Evolutionary conservation across 1,140 invertebrate species (phyloP).

Genomic region (Drosophila carrolli): DNA sequence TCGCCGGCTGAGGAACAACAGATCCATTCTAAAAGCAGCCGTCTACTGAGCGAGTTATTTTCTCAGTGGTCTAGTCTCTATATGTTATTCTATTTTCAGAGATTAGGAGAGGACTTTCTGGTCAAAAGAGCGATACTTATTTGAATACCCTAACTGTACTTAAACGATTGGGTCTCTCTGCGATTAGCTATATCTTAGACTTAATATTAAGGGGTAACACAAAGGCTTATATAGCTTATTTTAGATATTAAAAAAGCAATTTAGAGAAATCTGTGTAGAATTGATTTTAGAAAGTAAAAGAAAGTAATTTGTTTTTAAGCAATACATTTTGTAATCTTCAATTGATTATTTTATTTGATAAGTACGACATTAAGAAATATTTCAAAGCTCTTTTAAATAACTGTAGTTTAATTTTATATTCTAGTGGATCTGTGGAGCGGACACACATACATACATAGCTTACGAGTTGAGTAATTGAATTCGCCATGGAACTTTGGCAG

Average conservation of each 20-base stretch:
- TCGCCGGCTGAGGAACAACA: slow-evolving; percentile 78
- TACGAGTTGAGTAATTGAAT: slow-evolving; percentile 27
- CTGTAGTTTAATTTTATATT: no score
- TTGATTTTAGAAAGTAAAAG: no score
- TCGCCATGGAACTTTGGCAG: slow-evolving; percentile 22
- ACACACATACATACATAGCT: background rate
- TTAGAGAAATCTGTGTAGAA: no score
- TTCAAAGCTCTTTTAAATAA: no score
- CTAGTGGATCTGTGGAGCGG: background rate
- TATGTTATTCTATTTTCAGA: slow-evolving; percentile 35
- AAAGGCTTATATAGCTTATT: no score
- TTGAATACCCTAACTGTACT: background rate
- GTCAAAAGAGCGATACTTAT: background rate
- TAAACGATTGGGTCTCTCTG: background rate
- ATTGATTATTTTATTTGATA: no score
- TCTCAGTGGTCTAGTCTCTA: background rate
- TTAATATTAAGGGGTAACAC: no score
- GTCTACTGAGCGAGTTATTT: slow-evolving; percentile 25
- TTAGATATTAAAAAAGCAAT: no score
- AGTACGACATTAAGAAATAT: no score
- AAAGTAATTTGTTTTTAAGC: no score
- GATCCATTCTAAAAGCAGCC: slow-evolving; percentile 62
- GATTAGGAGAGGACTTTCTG: slow-evolving; percentile 17
- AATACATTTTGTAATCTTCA: no score
- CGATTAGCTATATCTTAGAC: no score